Conservation (phyloP, 2,888 invertebrate genomes). For the Diachrysia chrysitis region DNA sequence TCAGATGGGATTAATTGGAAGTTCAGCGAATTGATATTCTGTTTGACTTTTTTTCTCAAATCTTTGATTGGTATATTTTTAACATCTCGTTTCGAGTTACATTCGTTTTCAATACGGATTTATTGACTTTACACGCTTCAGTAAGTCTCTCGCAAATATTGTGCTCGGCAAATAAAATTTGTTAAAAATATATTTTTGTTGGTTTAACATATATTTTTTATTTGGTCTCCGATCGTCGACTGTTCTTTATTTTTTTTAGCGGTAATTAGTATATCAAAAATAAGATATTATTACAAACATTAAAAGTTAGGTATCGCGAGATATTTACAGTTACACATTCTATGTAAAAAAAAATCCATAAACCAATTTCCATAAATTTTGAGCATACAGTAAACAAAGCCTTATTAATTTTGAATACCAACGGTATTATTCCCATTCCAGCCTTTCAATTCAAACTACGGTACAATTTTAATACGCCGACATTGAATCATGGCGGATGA, state of each 20-base stretch:
- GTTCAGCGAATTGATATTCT: conserved; percentile 40
- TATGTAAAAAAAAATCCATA: neutral
- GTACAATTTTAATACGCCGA: conserved; percentile 13
- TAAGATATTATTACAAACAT: no score
- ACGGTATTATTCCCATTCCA: conserved; percentile 1
- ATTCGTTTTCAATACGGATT: conserved; percentile 8
- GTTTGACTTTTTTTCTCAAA: conserved; percentile 33
- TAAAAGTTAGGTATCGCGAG: no score
- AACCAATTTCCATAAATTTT: neutral
- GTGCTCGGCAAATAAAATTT: neutral
- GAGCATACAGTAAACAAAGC: neutral
- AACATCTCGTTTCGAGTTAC: neutral
- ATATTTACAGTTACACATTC: neutral
- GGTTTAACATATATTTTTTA: neutral
- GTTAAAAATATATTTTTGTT: neutral
- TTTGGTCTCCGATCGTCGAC: neutral
- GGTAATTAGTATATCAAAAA: no score
- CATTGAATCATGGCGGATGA: conserved; percentile 51
- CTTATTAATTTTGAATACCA: neutral
- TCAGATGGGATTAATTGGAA: conserved; percentile 52
- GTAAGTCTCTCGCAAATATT: conserved; percentile 13
- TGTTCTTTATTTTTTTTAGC: neutral
- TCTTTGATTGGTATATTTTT: conserved; percentile 31
- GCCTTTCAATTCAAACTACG: conserved; percentile 6
- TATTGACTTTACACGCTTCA: neutral